Percentiles rank a stretch among this genome's conserved stretches.
These are phyloP conservation scores for Hypanus sabinus DNA, from an alignment of 2,113 vertebrate species.

Conservation along the genomic window DNA sequence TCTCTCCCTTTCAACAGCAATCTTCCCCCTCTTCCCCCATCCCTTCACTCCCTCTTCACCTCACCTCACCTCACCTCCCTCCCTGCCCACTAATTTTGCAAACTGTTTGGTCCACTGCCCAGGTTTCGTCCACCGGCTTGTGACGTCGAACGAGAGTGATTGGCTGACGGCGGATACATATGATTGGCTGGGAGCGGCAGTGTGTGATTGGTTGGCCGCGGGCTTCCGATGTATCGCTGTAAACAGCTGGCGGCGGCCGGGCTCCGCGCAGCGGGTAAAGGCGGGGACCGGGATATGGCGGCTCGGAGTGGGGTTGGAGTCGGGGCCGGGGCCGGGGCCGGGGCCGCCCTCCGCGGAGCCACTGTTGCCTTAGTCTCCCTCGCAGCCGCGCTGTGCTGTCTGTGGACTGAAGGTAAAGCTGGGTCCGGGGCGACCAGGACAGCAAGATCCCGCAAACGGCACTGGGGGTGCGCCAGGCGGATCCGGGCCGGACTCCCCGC, in stretches of 20 bases:
- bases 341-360: neutral
- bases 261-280: neutral
- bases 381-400: slow-evolving; percentile 33
- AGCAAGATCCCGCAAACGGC: too few relatives aligned
- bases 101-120: neutral
- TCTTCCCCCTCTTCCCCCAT: too few relatives aligned
- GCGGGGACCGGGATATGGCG: neutral
- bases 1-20: too few relatives aligned
- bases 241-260: neutral
- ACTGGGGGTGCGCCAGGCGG: too few relatives aligned
- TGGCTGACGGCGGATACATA: too few relatives aligned
- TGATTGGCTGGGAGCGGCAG: too few relatives aligned
- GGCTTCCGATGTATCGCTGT: neutral
- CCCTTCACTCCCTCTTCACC: too few relatives aligned
- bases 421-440: neutral
- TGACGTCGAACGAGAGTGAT: too few relatives aligned
- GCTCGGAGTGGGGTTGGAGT: neutral
- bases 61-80: too few relatives aligned
- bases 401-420: slow-evolving; percentile 40
- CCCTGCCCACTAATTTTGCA: neutral
- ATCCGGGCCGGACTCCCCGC: too few relatives aligned
- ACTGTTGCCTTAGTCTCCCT: neutral
- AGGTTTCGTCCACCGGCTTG: too few relatives aligned
- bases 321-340: neutral
- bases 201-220: neutral